Conservation (phyloP, 2,888 invertebrate genomes). For the Euzophera pinguis region DNA sequence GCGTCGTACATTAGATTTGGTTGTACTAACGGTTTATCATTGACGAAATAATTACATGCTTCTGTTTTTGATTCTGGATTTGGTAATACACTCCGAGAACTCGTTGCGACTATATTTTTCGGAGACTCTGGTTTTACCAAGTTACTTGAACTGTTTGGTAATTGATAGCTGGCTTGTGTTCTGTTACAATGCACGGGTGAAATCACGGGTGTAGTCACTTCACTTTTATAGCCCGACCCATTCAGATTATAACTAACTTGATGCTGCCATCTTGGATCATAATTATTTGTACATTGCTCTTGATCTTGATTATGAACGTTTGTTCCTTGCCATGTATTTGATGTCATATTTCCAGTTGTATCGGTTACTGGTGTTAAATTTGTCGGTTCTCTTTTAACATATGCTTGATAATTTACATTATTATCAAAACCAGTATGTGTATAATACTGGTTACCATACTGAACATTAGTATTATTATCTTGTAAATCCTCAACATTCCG, state of each 20-base stretch:
- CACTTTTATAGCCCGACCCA: constrained; percentile 37
- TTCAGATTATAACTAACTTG: constrained; percentile 26
- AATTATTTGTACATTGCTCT: constrained; percentile 51
- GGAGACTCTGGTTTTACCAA: constrained; percentile 48
- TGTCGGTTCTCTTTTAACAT: constrained; percentile 57
- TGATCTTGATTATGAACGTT: constrained; percentile 51
- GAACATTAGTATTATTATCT: no score
- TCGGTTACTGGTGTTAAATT: constrained; percentile 47
- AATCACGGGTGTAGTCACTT: constrained; percentile 49
- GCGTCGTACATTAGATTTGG: constrained; percentile 47
- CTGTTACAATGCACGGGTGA: constrained; percentile 62
- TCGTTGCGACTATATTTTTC: constrained; percentile 71
- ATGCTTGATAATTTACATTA: constrained; percentile 32
- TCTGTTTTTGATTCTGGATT: no score
- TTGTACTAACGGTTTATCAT: constrained; percentile 50
- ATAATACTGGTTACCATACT: no score
- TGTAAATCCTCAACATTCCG: no score
- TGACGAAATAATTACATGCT: constrained; percentile 48
- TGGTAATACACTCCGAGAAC: constrained; percentile 80
- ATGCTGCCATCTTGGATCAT: constrained; percentile 32
- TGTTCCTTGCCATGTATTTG: constrained; percentile 61
- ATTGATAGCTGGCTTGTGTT: constrained; percentile 59
- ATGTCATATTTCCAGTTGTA: constrained; percentile 36
- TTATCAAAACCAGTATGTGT: constrained; percentile 27
- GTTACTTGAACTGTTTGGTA: constrained; percentile 56